phyloP scores from a whole-genome alignment of 2,113 vertebrate genomes.

The Anas platyrhynchos region DNA sequence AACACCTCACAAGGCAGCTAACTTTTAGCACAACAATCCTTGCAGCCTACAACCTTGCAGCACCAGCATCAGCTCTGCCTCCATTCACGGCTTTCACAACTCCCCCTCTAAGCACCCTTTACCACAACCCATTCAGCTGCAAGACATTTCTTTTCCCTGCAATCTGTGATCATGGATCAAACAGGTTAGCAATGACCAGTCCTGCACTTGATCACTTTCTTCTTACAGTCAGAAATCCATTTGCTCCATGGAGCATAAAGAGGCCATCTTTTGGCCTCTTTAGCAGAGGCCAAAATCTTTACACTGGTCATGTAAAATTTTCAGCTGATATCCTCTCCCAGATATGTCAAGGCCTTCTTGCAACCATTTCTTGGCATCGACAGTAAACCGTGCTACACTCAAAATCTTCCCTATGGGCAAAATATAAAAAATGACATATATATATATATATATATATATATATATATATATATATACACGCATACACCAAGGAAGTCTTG shows the following conservation, averaged over 20 bases:
- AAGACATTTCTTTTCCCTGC: not conserved
- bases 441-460: no score
- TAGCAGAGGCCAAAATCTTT: not conserved
- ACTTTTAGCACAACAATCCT: not conserved
- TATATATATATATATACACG: no score
- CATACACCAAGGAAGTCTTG: no score
- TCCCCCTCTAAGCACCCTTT: not conserved
- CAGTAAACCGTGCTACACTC: no score
- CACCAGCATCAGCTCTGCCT: no score
- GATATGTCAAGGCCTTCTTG: not conserved
- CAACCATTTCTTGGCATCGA: no score
- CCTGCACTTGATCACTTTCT: not conserved
- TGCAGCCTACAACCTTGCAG: not conserved
- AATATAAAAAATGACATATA: no score
- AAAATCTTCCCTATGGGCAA: no score
- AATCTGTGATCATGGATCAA: not conserved
- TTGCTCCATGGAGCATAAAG: not conserved
- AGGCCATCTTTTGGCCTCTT: not conserved
- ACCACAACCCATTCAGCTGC: not conserved
- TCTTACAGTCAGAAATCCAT: not conserved
- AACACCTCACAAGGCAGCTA: accelerated
- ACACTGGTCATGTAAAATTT: not conserved
- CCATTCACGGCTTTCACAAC: not conserved
- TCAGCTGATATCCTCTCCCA: not conserved
- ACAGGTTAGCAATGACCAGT: not conserved